phyloP scores from a whole-genome alignment of 1,140 invertebrate genomes.

The Drosophila kikkawai region DNA sequence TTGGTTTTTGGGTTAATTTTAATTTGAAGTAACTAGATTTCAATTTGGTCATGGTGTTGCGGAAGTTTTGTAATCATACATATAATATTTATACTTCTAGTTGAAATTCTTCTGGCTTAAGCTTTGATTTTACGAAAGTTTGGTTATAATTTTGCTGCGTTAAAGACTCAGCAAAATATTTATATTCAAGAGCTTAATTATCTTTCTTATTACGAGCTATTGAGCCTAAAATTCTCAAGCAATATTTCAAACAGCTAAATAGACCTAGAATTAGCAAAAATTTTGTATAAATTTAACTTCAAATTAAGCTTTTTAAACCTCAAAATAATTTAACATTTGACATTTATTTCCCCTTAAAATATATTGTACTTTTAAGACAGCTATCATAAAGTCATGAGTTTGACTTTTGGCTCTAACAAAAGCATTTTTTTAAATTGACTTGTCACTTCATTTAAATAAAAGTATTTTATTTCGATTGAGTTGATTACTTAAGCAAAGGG shows the following conservation, averaged over 20 bases:
- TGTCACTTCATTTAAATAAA: neutral
- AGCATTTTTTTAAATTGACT: neutral
- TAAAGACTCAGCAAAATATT: neutral
- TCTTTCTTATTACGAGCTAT: neutral
- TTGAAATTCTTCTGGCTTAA: too few species aligned
- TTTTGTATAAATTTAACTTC: neutral
- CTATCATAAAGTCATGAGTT: neutral
- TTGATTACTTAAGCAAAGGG: neutral
- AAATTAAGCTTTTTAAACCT: neutral
- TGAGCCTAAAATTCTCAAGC: neutral
- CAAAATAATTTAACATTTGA: neutral
- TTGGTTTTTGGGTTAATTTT: constrained; percentile 10
- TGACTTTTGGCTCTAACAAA: neutral
- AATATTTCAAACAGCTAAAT: neutral
- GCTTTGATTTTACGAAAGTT: too few species aligned
- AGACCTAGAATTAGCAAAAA: neutral
- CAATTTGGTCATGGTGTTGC: neutral
- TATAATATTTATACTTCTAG: too few species aligned
- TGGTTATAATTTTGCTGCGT: neutral
- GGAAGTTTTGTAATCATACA: neutral
- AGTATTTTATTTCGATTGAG: neutral
- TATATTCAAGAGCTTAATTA: neutral
- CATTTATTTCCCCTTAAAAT: neutral
- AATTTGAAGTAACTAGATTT: neutral
- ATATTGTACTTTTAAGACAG: neutral